Percentiles rank a stretch among this genome's conserved stretches.
These are phyloP conservation scores for Drosophila hamatofila DNA, from an alignment of 2,888 invertebrate species.

Conservation along the genomic window DNA sequence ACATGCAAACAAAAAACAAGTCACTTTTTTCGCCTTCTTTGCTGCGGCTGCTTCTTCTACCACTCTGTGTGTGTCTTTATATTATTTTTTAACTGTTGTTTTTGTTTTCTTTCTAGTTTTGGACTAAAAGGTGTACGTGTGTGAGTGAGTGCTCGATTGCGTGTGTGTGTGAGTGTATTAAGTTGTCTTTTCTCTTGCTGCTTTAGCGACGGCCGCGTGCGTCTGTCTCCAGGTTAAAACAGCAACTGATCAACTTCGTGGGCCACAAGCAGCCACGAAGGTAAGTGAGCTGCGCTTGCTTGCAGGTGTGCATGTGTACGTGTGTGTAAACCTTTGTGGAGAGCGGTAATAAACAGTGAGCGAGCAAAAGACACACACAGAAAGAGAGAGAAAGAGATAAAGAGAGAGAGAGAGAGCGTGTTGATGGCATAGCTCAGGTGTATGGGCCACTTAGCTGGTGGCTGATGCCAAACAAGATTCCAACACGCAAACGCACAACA, in stretches of 20 bases:
- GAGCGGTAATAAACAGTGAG: slow-evolving; percentile 9
- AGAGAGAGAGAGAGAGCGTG: slow-evolving; percentile 2
- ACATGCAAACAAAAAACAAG: slow-evolving; percentile 73
- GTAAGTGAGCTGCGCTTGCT: slow-evolving; percentile 69
- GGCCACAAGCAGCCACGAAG: slow-evolving; percentile 72
- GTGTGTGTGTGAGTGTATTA: slow-evolving; percentile 40
- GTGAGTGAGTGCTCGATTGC: slow-evolving; percentile 18
- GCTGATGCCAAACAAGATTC: slow-evolving; percentile 71
- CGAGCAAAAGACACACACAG: not conserved
- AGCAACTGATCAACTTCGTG: slow-evolving; percentile 70
- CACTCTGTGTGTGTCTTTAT: slow-evolving; percentile 41
- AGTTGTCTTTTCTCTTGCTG: slow-evolving; percentile 27
- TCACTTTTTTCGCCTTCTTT: slow-evolving; percentile 68
- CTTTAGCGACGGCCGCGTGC: slow-evolving; percentile 58
- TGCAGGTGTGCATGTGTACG: slow-evolving; percentile 18
- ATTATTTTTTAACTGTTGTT: slow-evolving; percentile 51
- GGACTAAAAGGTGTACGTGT: slow-evolving; percentile 51
- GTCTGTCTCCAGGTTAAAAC: slow-evolving; percentile 68
- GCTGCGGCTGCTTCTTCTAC: slow-evolving; percentile 61
- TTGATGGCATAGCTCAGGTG: slow-evolving; percentile 52
- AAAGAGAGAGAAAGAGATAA: not conserved
- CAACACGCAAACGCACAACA: slow-evolving; percentile 72
- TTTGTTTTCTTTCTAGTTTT: slow-evolving; percentile 78
- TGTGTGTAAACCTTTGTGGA: slow-evolving; percentile 33
- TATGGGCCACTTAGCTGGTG: slow-evolving; percentile 52